Base-by-base conservation (phyloP, 2,888 invertebrate species). In the Entomobrya proxima region DNA sequence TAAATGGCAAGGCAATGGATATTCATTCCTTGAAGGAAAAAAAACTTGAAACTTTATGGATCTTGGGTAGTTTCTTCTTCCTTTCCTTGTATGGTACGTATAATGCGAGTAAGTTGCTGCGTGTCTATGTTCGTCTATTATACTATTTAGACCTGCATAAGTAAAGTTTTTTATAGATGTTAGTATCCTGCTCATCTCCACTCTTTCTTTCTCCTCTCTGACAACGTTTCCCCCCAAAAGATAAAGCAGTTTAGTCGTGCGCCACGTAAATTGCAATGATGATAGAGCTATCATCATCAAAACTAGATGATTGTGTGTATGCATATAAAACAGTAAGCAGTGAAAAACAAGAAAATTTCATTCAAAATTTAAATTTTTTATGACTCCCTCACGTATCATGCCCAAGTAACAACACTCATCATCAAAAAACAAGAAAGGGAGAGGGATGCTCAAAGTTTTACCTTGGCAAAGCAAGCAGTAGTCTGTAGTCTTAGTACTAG, bases 361-460 rank as follows among this genome's bases (percentile, higher is more conserved):
- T 83, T 69, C 82, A 67, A 83, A 83, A 83, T 83, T 83, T 83
- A 85, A 85, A 84, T 84, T 85, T 85, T 85, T 84, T 85, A 85
- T 74, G 85, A 50, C 78, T 85, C 85, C 85, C 85, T 50, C 64
- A 78, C 85, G 85, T 58, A 78, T 40, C 78, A 79, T 83, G 76
- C 37, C 52, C 37, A 44, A 52, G 67, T 76, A 76, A 76, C 75
- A 83, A 83, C 76, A 58, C 74, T 75, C 61, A 82, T 74, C 74
- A 55, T 76, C 83, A 75, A 67, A 83, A 83, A 50, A 52, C 64
- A 32, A 15, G 52, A 61, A 9, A 35, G 3, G 35, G 32, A 64
- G 32, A 64, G n/a, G n/a, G n/a, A n/a, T n/a, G n/a, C n/a, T n/a
- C n/a, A 44, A 44, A 44, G 7, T 44, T 7, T 44, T 44, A 44